Base-by-base conservation (phyloP, 30 jellyfish, hydroid and myxozoan species). In the Hydractinia echinata region DNA sequence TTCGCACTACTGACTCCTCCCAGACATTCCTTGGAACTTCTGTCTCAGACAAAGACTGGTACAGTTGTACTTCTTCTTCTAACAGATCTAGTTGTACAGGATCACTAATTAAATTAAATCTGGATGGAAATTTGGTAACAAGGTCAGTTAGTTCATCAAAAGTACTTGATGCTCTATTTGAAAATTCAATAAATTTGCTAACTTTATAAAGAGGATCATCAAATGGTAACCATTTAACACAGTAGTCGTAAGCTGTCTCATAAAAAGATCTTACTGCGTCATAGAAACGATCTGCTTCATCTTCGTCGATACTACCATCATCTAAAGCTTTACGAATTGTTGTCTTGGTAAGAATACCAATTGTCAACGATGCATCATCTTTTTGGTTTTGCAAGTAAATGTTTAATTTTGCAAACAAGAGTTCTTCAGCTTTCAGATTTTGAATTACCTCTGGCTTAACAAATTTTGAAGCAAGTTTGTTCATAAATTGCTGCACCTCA, bases 271-370 rank as follows among this genome's bases (percentile, higher is more conserved):
- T 58, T 53, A 77, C 90, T 52, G 88, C 86, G 60, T 76, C 84
- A 73, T 10, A 84, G 60, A 84, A 84, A 78, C 15, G 48, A 73
- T 84, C 85, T 10, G 66, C 89, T 51, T 58, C 53, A 19, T 56
- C 19, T 50, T 84, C 56, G 30, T 77, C 53, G 48, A 84, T 77
- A 66, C 52, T 76, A 58, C 83, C 94, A 21, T 84, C 94, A 20
- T 50, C 79, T 11, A 61, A 53, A 79, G 64, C 53, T 73, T 72
- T 84, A 50, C 72, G 68, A 77, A 84, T 49, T 48, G 30, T 74
- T 58, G 86, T 64, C 89, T 77, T 84, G 58, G 94, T 77, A 20
- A 84, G 50, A 72, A 49, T 52, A 6, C 94, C 94, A 77, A 84
- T 84, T 30, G 44, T 30, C 44, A 30, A 30, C 44, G 44, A 30